These are phyloP conservation scores for Philhelius pedissequus DNA, from an alignment of 2,888 invertebrate species.

Conservation along the genomic window DNA sequence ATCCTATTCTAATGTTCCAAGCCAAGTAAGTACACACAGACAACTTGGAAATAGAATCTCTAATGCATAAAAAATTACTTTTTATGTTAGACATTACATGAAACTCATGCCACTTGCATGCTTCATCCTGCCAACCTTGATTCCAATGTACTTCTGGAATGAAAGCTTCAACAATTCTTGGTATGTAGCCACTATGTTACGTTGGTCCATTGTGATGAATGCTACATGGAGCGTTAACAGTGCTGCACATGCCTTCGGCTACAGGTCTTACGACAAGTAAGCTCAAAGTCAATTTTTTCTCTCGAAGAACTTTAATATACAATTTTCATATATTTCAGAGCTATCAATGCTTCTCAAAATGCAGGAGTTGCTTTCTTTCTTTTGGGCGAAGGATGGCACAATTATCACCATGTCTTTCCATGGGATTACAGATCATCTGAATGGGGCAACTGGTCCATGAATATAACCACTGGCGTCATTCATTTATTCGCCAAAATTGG, in stretches of 20 bases:
- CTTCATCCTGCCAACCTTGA: slow-evolving; percentile 87
- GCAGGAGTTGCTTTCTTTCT: slow-evolving; percentile 82
- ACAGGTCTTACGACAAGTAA: too few species aligned
- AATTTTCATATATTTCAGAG: slow-evolving; percentile 81
- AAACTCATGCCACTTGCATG: too few species aligned
- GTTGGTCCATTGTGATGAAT: slow-evolving; percentile 89
- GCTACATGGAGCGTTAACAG: slow-evolving; percentile 95
- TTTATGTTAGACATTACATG: too few species aligned
- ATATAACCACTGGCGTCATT: slow-evolving; percentile 88
- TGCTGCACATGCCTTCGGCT: slow-evolving; percentile 92
- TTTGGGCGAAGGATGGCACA: slow-evolving; percentile 94
- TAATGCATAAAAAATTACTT: neutral
- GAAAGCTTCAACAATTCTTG: slow-evolving; percentile 85
- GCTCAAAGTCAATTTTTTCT: too few species aligned
- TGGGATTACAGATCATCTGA: slow-evolving; percentile 93
- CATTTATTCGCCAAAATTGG: slow-evolving; percentile 90
- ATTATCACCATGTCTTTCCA: slow-evolving; percentile 91
- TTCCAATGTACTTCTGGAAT: slow-evolving; percentile 89
- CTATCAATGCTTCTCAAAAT: slow-evolving; percentile 85
- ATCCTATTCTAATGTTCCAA: slow-evolving; percentile 88
- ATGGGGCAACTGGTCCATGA: slow-evolving; percentile 85
- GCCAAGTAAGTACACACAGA: slow-evolving; percentile 89
- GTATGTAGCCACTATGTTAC: slow-evolving; percentile 85
- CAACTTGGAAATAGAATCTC: neutral
- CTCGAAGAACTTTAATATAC: too few species aligned